Evolutionary conservation across 2,888 invertebrate genomes (phyloP).

Genomic region (Azorinus chamasolen): DNA sequence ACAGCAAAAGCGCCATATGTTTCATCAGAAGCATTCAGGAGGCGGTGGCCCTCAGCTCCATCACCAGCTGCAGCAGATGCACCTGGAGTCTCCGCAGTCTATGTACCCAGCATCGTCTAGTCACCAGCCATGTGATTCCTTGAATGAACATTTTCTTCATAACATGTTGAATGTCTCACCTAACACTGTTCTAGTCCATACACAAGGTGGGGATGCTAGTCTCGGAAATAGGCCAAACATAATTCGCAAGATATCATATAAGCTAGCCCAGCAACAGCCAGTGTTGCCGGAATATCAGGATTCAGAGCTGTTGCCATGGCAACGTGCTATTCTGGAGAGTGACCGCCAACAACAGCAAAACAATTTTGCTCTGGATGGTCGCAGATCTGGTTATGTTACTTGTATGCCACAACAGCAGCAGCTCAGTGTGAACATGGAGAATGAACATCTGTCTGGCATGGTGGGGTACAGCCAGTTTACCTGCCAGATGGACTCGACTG

Average conservation of each 20-base stretch:
- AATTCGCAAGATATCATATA: constrained; percentile 94
- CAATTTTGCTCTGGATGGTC: constrained; percentile 12
- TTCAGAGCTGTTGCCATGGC: constrained; percentile 65
- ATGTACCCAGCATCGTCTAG: constrained; percentile 46
- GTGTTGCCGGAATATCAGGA: constrained; percentile 91
- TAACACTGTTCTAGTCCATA: constrained; percentile 53
- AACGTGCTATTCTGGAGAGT: constrained; percentile 59
- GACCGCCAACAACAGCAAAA: constrained; percentile 2
- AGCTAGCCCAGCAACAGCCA: constrained; percentile 94
- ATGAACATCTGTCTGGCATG: constrained; percentile 33
- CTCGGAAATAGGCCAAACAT: constrained; percentile 89
- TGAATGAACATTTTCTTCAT: constrained; percentile 30
- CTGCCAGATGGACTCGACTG: constrained; percentile 19
- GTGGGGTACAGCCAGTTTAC: constrained; percentile 33
- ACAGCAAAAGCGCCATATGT: constrained; percentile 94
- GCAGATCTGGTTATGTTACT: constrained; percentile 36
- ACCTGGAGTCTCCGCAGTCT: constrained; percentile 86
- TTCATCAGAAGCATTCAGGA: constrained; percentile 92
- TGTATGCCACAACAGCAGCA: constrained; percentile 13
- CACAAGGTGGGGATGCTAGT: constrained; percentile 46
- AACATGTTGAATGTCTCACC: constrained; percentile 44
- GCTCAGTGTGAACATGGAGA: constrained; percentile 26
- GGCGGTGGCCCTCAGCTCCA: constrained; percentile 90
- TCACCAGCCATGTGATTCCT: constrained; percentile 38
- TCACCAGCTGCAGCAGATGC: constrained; percentile 86